phyloP scores from a whole-genome alignment of 2,797 vertebrate species.

The Sebastes ruberrimus region DNA sequence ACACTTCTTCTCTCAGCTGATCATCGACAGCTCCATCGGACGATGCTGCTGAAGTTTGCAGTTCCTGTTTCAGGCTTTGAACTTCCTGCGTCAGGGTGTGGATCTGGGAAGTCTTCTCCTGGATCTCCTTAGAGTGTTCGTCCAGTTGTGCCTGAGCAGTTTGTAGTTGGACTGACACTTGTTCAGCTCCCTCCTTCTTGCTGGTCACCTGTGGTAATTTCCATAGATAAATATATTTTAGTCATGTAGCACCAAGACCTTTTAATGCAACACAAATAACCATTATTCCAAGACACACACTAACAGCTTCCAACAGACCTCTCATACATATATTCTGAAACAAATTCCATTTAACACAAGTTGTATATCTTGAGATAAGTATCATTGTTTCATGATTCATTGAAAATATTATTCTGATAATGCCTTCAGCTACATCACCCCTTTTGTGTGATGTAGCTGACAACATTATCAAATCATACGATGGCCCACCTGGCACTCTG shows the following conservation, averaged over 20 bases:
- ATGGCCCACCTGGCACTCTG: constrained; percentile 29
- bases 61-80: constrained; percentile 31
- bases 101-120: constrained; percentile 34
- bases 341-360: not conserved
- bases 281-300: not conserved
- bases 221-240: not conserved
- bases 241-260: not conserved
- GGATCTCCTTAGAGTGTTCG: not conserved
- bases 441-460: too few relatives aligned
- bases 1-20: constrained; percentile 7
- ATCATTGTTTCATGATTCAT: not conserved
- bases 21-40: not conserved
- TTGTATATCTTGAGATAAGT: not conserved
- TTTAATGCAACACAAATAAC: not conserved
- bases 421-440: not conserved
- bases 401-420: not conserved
- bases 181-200: constrained; percentile 14
- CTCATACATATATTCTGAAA: not conserved
- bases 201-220: constrained; percentile 31
- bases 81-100: constrained; percentile 38
- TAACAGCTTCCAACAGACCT: not conserved
- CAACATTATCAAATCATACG: not conserved
- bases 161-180: not conserved
- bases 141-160: constrained; percentile 30
- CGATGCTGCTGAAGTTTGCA: not conserved